phyloP scores from a whole-genome alignment of 2,797 vertebrate genomes.

The Orestias chungarensis region DNA sequence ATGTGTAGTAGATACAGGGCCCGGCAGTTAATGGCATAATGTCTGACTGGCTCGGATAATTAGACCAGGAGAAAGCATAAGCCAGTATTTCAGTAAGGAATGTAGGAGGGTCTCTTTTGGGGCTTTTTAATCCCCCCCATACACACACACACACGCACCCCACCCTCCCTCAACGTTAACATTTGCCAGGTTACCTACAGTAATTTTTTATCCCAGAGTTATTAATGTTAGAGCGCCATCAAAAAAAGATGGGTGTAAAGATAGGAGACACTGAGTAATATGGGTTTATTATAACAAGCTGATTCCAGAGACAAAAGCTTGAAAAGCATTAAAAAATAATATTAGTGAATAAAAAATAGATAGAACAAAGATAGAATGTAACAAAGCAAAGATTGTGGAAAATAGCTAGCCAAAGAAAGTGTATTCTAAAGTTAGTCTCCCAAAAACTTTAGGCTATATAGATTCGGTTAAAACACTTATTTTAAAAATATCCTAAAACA shows the following conservation, averaged over 20 bases:
- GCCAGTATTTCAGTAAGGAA: constrained; percentile 31
- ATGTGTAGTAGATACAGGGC: not conserved
- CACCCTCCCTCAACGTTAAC: not conserved
- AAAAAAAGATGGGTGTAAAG: not conserved
- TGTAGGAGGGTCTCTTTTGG: constrained; percentile 22
- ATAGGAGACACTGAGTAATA: not conserved
- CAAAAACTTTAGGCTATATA: no score
- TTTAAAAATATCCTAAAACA: not conserved
- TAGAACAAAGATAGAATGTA: not conserved
- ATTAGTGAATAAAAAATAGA: not conserved
- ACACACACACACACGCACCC: no score
- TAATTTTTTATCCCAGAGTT: not conserved
- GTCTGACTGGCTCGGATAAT: constrained; percentile 56
- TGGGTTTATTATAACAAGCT: not conserved
- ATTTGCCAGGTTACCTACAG: not conserved
- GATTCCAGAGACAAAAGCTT: not conserved
- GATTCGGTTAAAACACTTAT: no score
- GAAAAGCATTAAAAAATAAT: not conserved
- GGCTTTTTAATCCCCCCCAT: not conserved
- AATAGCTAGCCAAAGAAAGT: not conserved
- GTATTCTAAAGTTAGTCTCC: not conserved
- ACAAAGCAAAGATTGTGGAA: not conserved
- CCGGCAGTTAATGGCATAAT: constrained; percentile 37
- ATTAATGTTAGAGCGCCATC: not conserved
- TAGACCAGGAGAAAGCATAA: constrained; percentile 35